A percentile compares a stretch with the other conserved stretches of the same genome.
Conservation (phyloP, 2,797 vertebrate species). For the Phrynocephalus vlangalii region DNA sequence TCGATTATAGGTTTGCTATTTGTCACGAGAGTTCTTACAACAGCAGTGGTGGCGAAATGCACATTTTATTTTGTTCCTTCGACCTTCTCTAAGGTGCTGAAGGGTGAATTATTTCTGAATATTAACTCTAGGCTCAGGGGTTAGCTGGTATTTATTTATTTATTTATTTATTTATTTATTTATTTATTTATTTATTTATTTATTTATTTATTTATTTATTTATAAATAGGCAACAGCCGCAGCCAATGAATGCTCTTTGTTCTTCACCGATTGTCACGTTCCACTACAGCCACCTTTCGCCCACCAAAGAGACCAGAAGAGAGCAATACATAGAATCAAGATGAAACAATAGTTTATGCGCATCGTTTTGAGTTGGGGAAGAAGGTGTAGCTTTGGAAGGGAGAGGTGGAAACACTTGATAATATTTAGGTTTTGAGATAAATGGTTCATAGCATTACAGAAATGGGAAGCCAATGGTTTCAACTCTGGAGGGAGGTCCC, state of each 20-base stretch:
- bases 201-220: conserved; percentile 53
- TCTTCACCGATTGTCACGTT: conserved; percentile 29
- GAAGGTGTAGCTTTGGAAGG: not conserved
- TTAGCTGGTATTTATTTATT: conserved; percentile 28
- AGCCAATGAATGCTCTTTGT: conserved; percentile 49
- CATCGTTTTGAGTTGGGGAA: conserved; percentile 8
- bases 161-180: conserved; percentile 48
- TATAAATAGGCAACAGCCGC: not conserved
- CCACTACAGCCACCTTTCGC: conserved; percentile 38
- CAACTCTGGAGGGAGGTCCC: conserved; percentile 26
- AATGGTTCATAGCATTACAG: conserved; percentile 5
- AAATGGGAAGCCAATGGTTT: not conserved
- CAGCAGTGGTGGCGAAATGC: conserved; percentile 30
- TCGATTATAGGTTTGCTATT: conserved; percentile 57
- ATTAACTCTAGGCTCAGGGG: conserved; percentile 46
- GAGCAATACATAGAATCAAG: conserved; percentile 37
- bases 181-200: conserved; percentile 15
- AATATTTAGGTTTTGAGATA: not conserved
- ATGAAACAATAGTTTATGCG: conserved; percentile 1
- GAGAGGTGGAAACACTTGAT: not conserved
- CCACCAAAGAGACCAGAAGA: conserved; percentile 42
- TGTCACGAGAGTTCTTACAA: conserved; percentile 58
- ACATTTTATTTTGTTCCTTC: conserved; percentile 64
- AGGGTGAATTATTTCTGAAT: conserved; percentile 64
- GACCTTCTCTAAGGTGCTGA: conserved; percentile 54